Conservation (phyloP, 1,140 invertebrate genomes). For the Drosophila repletoides region DNA sequence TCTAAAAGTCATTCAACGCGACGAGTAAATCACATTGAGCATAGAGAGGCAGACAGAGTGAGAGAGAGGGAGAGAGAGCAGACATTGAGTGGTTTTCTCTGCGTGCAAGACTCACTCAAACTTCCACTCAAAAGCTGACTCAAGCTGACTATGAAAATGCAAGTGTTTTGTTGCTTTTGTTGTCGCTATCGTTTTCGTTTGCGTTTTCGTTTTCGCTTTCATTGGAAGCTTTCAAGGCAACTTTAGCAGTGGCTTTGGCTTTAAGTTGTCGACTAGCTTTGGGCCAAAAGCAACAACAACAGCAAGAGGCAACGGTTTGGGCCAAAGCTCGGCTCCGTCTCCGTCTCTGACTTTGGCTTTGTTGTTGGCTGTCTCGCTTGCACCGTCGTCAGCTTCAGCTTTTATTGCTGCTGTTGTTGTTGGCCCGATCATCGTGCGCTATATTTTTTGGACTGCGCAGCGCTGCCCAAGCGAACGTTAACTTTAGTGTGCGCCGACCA, state of each 20-base stretch:
- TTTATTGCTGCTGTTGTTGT: constrained; percentile 34
- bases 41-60: not conserved
- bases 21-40: not conserved
- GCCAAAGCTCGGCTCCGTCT: constrained; percentile 64
- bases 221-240: constrained; percentile 72
- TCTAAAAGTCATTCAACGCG: constrained; percentile 68
- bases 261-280: constrained; percentile 43
- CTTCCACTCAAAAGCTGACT: constrained; percentile 49
- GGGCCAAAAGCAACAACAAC: not conserved
- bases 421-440: constrained; percentile 44
- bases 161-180: constrained; percentile 51
- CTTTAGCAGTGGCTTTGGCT: constrained; percentile 53
- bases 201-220: constrained; percentile 60
- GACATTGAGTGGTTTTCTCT: not conserved
- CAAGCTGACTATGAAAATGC: constrained; percentile 56
- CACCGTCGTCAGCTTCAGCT: constrained; percentile 52
- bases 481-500: constrained; percentile 82
- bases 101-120: constrained; percentile 15
- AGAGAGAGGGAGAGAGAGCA: not conserved
- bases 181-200: constrained; percentile 19
- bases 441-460: constrained; percentile 67
- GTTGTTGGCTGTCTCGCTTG: constrained; percentile 47
- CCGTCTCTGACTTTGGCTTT: constrained; percentile 14
- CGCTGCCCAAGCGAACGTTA: constrained; percentile 71
- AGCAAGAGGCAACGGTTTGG: constrained; percentile 39